Percentiles rank a stretch among this genome's conserved stretches.
phyloP scores from a whole-genome alignment of 2,113 vertebrate genomes.

The Chloebia gouldiae region DNA sequence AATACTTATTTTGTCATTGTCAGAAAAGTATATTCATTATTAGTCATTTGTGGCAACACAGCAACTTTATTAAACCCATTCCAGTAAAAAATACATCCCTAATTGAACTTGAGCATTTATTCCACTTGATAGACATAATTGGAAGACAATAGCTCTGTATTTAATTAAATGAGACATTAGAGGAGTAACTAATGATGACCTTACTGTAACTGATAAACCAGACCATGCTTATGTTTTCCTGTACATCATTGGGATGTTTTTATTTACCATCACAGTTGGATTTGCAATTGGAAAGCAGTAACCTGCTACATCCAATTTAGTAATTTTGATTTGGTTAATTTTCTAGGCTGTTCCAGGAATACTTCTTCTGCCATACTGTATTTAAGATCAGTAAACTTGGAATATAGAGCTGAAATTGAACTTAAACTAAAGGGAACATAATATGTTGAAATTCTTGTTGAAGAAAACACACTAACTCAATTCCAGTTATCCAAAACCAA shows the following conservation, averaged over 20 bases:
- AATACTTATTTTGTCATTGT: conserved; percentile 84
- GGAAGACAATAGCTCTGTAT: conserved; percentile 63
- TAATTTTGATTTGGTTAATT: background rate
- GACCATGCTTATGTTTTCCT: conserved; percentile 10
- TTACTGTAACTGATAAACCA: conserved; percentile 56
- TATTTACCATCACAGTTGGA: background rate
- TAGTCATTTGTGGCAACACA: conserved; percentile 51
- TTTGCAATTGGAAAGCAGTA: background rate
- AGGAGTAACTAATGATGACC: conserved; percentile 68
- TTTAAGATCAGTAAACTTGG: conserved; percentile 13
- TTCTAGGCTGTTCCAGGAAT: background rate
- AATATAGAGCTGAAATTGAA: conserved; percentile 51
- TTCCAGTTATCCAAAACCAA: conserved; percentile 48
- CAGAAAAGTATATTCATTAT: conserved; percentile 36
- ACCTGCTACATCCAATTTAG: background rate
- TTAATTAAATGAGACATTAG: conserved; percentile 73
- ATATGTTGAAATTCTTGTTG: conserved; percentile 50
- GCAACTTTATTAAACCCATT: conserved; percentile 61
- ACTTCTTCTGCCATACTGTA: background rate
- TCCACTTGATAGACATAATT: conserved; percentile 67
- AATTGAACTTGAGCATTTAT: conserved; percentile 69
- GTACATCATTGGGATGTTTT: background rate
- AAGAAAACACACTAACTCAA: conserved; percentile 50
- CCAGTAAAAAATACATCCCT: conserved; percentile 62
- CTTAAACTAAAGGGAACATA: conserved; percentile 30